Conservation (phyloP, 2,888 invertebrate genomes). For the Atherix ibis region DNA sequence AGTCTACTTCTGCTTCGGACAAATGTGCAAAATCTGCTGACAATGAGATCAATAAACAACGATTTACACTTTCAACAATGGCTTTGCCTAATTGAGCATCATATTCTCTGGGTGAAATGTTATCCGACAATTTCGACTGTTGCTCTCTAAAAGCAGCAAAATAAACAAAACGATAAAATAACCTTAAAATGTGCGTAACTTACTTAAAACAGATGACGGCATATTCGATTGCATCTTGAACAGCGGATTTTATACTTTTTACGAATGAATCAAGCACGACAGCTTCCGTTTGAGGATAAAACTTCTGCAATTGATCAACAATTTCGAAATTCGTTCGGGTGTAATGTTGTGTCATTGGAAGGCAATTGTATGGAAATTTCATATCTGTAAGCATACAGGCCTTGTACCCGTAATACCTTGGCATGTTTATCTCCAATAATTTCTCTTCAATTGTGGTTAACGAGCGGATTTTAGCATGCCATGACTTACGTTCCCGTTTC, state of each 20-base stretch:
- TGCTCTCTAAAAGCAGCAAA: constrained; percentile 19
- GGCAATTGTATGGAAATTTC: constrained; percentile 45
- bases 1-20: constrained; percentile 44
- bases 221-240: constrained; percentile 49
- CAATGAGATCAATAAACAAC: constrained; percentile 45
- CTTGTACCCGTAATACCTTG: constrained; percentile 63
- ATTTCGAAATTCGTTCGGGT: constrained; percentile 61
- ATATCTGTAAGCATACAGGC: constrained; percentile 45
- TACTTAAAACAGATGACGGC: constrained; percentile 44
- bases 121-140: constrained; percentile 12
- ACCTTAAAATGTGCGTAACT: no score
- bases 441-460: constrained; percentile 70
- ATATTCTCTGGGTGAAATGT: constrained; percentile 13
- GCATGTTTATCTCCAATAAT: constrained; percentile 66
- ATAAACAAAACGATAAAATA: neutral
- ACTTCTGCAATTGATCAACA: constrained; percentile 39
- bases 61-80: constrained; percentile 51
- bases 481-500: constrained; percentile 32
- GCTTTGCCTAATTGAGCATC: constrained; percentile 24
- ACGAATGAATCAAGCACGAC: constrained; percentile 34
- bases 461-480: constrained; percentile 43
- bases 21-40: constrained; percentile 45
- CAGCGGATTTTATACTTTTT: constrained; percentile 38
- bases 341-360: constrained; percentile 53
- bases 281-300: constrained; percentile 35